A percentile compares a stretch with the other conserved stretches of the same genome.
phyloP scores from a whole-genome alignment of 2,113 vertebrate genomes.

The Orycteropus afer region DNA sequence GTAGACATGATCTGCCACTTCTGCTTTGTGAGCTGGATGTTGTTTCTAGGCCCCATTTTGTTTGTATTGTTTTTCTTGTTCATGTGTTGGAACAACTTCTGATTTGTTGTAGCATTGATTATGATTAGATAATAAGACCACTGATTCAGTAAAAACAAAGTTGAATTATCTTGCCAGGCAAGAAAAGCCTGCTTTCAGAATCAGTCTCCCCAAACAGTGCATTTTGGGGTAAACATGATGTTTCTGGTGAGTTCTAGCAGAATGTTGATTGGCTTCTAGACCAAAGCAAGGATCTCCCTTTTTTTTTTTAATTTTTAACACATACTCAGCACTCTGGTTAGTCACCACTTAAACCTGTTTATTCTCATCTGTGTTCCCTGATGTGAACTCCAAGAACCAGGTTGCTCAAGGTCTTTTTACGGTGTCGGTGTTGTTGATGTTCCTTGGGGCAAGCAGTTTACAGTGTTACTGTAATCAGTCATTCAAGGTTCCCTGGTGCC shows the following conservation, averaged over 20 bases:
- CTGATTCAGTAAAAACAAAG: slow-evolving; percentile 16
- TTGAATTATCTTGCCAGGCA: neutral
- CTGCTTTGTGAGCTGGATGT: slow-evolving; percentile 21
- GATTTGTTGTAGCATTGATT: slow-evolving; percentile 22
- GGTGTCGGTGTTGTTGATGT: rapidly evolving
- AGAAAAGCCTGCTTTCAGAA: neutral
- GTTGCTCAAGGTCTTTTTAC: neutral
- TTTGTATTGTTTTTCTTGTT: slow-evolving; percentile 40
- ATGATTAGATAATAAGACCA: slow-evolving; percentile 27
- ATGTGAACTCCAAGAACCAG: neutral
- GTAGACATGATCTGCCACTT: slow-evolving; percentile 22
- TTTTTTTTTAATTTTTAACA: neutral
- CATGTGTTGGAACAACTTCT: slow-evolving; percentile 4
- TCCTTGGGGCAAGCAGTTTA: neutral
- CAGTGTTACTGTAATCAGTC: neutral
- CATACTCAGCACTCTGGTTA: neutral
- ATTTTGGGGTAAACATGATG: neutral
- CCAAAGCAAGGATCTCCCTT: neutral
- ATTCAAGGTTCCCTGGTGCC: neutral
- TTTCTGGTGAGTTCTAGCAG: neutral
- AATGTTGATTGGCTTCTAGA: neutral
- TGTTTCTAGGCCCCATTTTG: slow-evolving; percentile 27
- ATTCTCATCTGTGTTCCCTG: neutral
- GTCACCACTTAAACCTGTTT: neutral
- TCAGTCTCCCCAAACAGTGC: too few species aligned